Evolutionary conservation across 30 jellyfish, hydroid and myxozoan genomes (phyloP).

Genomic region (Clytia hemisphaerica): DNA sequence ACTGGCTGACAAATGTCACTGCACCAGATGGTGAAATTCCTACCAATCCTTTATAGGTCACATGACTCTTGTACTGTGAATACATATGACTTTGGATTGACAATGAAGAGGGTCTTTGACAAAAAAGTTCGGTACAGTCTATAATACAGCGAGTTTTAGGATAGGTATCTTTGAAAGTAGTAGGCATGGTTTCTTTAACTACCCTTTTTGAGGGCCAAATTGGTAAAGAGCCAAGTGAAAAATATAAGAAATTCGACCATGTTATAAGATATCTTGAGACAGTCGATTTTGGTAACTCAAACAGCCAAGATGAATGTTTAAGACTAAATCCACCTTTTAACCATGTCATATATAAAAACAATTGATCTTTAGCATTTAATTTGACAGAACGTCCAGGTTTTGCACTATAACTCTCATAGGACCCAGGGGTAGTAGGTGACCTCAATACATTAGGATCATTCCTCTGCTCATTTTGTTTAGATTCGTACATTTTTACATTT

Average conservation of each 20-base stretch:
- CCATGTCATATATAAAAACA: slow-evolving; percentile 39
- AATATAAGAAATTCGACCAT: slow-evolving; percentile 46
- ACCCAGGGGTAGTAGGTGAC: too few relatives aligned
- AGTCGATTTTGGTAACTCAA: slow-evolving; percentile 36
- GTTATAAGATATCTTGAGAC: slow-evolving; percentile 40
- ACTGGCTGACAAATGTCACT: slow-evolving; percentile 34
- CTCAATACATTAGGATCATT: too few relatives aligned
- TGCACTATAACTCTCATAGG: background rate
- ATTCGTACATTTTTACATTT: slow-evolving; percentile 18
- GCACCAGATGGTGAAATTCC: slow-evolving; percentile 70
- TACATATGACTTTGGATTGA: slow-evolving; percentile 24
- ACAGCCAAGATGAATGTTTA: slow-evolving; percentile 32
- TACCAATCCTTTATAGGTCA: slow-evolving; percentile 38
- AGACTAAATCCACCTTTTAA: slow-evolving; percentile 32
- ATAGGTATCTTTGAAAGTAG: slow-evolving; percentile 17
- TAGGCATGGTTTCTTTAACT: slow-evolving; percentile 38
- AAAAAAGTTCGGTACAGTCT: slow-evolving; percentile 50
- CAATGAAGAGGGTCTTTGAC: slow-evolving; percentile 49
- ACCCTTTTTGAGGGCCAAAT: slow-evolving; percentile 46
- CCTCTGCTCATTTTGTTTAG: background rate
- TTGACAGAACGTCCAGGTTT: slow-evolving; percentile 53
- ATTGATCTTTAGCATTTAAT: slow-evolving; percentile 8
- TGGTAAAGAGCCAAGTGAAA: slow-evolving; percentile 42
- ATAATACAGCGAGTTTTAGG: slow-evolving; percentile 42
- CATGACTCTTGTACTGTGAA: slow-evolving; percentile 45